Conservation (phyloP, 2,797 vertebrate genomes). For the Chelidonichthys spinosus region DNA sequence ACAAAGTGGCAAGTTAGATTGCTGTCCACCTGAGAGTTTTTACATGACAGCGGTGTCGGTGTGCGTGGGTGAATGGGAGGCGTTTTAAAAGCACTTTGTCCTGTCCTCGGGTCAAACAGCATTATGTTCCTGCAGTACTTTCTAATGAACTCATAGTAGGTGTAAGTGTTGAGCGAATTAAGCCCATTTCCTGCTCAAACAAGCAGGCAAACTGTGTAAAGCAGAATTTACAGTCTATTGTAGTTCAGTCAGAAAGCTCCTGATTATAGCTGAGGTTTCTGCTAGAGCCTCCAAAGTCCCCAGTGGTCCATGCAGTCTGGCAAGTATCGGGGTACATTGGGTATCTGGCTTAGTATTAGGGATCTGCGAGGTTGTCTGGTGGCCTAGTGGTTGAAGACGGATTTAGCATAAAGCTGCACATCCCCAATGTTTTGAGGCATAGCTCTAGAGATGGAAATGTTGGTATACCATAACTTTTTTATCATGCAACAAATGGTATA, state of each 20-base stretch:
- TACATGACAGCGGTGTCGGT: not conserved
- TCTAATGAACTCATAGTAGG: not conserved
- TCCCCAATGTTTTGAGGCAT: not conserved
- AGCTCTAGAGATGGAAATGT: no score
- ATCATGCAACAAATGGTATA: no score
- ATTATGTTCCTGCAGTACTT: not conserved
- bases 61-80: not conserved
- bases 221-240: not conserved
- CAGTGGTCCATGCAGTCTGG: not conserved
- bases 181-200: not conserved
- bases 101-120: constrained; percentile 9
- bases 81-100: constrained; percentile 14
- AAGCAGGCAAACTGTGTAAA: not conserved
- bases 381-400: not conserved
- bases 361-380: not conserved
- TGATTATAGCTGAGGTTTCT: constrained; percentile 9
- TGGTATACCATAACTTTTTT: no score
- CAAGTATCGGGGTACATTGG: not conserved
- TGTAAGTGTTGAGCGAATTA: not conserved
- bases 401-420: not conserved
- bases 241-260: not conserved
- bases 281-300: not conserved
- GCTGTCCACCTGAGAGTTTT: constrained; percentile 13
- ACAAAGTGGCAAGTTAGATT: constrained; percentile 10
- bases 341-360: not conserved